phyloP scores from a whole-genome alignment of 2,113 vertebrate species.

The Corythoichthys intestinalis region DNA sequence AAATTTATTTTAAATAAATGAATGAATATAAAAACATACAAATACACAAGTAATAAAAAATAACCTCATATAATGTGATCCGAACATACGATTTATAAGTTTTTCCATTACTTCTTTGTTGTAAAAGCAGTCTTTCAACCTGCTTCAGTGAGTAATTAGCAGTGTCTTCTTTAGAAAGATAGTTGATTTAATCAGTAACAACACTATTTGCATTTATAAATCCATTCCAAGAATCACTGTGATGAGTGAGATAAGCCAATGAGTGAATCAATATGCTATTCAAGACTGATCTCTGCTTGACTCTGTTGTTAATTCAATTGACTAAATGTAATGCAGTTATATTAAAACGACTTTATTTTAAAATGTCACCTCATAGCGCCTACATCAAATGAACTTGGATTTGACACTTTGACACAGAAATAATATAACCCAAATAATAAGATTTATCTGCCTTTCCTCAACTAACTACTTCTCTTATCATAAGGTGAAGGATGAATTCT shows the following conservation, averaged over 20 bases:
- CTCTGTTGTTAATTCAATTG: background rate
- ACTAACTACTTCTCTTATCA: slow-evolving; percentile 7
- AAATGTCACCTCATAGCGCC: background rate
- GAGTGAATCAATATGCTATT: background rate
- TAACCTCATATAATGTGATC: background rate
- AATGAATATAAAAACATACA: too few relatives aligned
- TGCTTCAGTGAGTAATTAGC: background rate
- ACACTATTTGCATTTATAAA: background rate
- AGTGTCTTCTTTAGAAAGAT: background rate
- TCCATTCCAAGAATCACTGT: background rate
- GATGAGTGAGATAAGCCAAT: background rate
- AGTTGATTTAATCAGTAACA: background rate
- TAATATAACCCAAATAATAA: background rate
- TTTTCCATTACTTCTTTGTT: background rate
- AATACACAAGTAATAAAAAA: background rate
- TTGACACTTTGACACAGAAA: background rate
- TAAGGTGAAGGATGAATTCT: slow-evolving; percentile 3
- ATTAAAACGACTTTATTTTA: background rate
- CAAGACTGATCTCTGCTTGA: background rate
- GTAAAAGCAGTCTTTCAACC: background rate
- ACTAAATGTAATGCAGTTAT: background rate
- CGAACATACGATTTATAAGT: background rate
- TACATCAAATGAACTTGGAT: background rate
- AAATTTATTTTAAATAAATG: too few relatives aligned
- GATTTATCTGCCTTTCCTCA: background rate